These are phyloP conservation scores for Lutjanus campechanus DNA, from an alignment of 2,797 vertebrate genomes.

Conservation along the genomic window DNA sequence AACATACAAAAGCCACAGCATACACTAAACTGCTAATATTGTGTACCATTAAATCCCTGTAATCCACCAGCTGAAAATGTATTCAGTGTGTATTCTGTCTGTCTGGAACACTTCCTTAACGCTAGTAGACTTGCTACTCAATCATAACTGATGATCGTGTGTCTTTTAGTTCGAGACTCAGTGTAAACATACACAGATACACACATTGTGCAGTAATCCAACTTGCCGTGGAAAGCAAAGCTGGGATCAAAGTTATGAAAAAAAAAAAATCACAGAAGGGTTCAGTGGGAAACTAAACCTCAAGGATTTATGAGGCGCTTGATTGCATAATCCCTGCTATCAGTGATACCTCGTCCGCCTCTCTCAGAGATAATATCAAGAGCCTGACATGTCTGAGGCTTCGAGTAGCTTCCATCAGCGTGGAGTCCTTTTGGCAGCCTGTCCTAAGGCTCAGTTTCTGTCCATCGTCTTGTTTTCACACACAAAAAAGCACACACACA, in stretches of 20 bases:
- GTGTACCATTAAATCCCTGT: not conserved
- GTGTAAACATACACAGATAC: conserved; percentile 51
- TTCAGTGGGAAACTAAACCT: conserved; percentile 51
- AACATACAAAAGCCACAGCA: not conserved
- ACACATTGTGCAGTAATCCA: conserved; percentile 35
- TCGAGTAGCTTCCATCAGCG: conserved; percentile 25
- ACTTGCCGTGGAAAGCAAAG: conserved; percentile 34
- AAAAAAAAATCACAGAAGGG: conserved; percentile 31
- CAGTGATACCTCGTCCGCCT: conserved; percentile 23
- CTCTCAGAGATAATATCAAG: conserved; percentile 32
- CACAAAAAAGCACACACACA: conserved; percentile 13
- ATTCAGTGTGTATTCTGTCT: not conserved
- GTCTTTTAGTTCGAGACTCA: conserved; percentile 8
- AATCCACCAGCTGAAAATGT: not conserved
- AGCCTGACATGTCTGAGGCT: conserved; percentile 37
- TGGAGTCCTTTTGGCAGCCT: conserved; percentile 9
- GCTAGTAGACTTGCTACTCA: not conserved
- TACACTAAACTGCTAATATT: not conserved
- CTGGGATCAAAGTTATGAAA: conserved; percentile 36
- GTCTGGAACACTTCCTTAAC: not conserved
- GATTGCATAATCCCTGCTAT: conserved; percentile 58
- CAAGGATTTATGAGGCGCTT: conserved; percentile 36
- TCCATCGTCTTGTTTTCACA: conserved; percentile 18
- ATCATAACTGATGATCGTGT: conserved; percentile 12
- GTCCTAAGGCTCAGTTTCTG: not conserved